Conservation (phyloP, 2,888 invertebrate genomes). For the Archips xylosteana region DNA sequence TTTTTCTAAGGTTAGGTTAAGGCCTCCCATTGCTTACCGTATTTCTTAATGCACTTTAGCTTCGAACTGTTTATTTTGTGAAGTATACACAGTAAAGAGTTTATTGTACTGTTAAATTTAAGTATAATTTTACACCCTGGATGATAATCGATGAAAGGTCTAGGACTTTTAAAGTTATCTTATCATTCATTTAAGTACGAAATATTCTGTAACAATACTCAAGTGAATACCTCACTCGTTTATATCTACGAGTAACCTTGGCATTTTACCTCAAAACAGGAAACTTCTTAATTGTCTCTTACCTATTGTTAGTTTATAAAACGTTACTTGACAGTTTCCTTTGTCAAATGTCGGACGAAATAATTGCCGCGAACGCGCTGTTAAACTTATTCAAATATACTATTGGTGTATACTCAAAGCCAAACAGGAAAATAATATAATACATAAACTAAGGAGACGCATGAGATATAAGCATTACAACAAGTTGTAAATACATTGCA, state of each 20-base stretch:
- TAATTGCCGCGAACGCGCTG: not conserved
- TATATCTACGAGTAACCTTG: not conserved
- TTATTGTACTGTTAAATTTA: too few species aligned
- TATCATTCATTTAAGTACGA: not conserved
- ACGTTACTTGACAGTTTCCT: not conserved
- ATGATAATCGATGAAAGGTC: too few species aligned
- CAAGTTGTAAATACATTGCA: too few species aligned
- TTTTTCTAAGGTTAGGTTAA: too few species aligned
- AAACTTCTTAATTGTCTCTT: slow-evolving; percentile 5
- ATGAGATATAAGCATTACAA: too few species aligned
- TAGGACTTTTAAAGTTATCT: not conserved
- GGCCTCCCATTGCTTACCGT: too few species aligned
- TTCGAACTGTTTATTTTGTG: too few species aligned
- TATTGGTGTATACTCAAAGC: not conserved
- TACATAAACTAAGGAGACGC: too few species aligned
- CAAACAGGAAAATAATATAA: not conserved
- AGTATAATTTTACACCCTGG: too few species aligned
- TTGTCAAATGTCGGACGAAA: not conserved
- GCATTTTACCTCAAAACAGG: slow-evolving; percentile 20
- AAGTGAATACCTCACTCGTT: not conserved
- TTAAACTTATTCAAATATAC: not conserved
- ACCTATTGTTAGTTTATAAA: not conserved
- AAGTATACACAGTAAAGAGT: too few species aligned
- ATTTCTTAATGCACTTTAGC: too few species aligned
- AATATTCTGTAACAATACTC: slow-evolving; percentile 1